Evolutionary conservation across 2,888 invertebrate species (phyloP).

Genomic region (Atrina japonica): DNA sequence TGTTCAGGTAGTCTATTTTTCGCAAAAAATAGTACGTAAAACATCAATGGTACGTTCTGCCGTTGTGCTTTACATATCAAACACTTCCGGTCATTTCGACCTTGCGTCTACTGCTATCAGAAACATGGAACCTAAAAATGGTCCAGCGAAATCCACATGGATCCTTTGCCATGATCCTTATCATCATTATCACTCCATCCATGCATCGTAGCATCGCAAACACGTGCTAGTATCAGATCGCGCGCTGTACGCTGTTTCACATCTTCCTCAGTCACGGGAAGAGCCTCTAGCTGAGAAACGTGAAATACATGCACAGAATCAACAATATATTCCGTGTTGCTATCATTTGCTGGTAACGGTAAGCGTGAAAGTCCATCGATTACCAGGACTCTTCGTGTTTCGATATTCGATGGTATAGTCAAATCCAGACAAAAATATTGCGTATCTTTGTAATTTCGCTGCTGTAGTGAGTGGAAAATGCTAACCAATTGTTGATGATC

Average conservation of each 20-base stretch:
- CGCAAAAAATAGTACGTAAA: constrained; percentile 44
- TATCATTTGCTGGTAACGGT: not conserved
- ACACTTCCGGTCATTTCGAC: constrained; percentile 78
- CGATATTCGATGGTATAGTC: constrained; percentile 22
- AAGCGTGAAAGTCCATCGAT: constrained; percentile 12
- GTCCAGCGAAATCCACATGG: constrained; percentile 79
- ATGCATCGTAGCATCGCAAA: constrained; percentile 15
- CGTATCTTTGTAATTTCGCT: constrained; percentile 39
- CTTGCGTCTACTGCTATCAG: constrained; percentile 79
- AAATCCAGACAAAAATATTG: constrained; percentile 6
- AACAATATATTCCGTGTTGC: not conserved
- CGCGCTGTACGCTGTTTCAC: constrained; percentile 1
- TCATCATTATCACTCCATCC: constrained; percentile 31
- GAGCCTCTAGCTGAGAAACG: constrained; percentile 62
- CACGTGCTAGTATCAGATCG: constrained; percentile 25
- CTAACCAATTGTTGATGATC: constrained; percentile 1
- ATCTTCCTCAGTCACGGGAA: constrained; percentile 41
- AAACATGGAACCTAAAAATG: constrained; percentile 68
- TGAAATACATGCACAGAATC: constrained; percentile 25
- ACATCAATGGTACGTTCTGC: constrained; percentile 23
- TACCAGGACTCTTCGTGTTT: constrained; percentile 45
- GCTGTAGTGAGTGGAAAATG: constrained; percentile 55
- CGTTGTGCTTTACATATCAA: constrained; percentile 5
- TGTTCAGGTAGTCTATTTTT: constrained; percentile 45
- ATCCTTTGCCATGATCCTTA: constrained; percentile 74